A percentile compares a stretch with the other conserved stretches of the same genome.
These are phyloP conservation scores for Chaetodon trifascialis DNA, from an alignment of 2,113 vertebrate species.

Conservation along the genomic window DNA sequence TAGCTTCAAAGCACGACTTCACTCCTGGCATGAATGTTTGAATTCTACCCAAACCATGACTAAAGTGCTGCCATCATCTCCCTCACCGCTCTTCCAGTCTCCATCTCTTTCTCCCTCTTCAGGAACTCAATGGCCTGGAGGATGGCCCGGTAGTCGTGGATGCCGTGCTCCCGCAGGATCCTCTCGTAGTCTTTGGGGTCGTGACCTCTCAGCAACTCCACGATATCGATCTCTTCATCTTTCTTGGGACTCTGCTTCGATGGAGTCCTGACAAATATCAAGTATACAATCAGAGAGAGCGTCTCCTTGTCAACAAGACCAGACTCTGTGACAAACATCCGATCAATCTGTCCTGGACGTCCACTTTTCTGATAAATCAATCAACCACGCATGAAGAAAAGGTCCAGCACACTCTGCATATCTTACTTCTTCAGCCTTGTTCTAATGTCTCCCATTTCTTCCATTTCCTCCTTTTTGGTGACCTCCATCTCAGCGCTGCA, in stretches of 20 bases:
- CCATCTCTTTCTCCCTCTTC: slow-evolving; percentile 89
- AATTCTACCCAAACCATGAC: neutral
- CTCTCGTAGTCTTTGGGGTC: slow-evolving; percentile 98
- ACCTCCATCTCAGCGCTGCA: slow-evolving; percentile 90
- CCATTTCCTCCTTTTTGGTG: slow-evolving; percentile 88
- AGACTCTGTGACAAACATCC: neutral
- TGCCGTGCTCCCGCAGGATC: slow-evolving; percentile 93
- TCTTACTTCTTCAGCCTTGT: slow-evolving; percentile 94
- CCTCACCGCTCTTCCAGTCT: slow-evolving; percentile 88
- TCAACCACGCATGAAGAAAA: neutral
- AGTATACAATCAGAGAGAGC: neutral
- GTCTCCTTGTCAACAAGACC: neutral
- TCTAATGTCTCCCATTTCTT: slow-evolving; percentile 88
- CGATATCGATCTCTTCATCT: slow-evolving; percentile 89
- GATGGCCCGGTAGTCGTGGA: slow-evolving; percentile 96
- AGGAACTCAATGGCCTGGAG: slow-evolving; percentile 95
- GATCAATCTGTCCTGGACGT: neutral
- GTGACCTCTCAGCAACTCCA: slow-evolving; percentile 96
- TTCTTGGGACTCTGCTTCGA: slow-evolving; percentile 91
- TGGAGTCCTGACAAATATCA: slow-evolving; percentile 86
- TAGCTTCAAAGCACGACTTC: neutral
- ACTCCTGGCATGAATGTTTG: neutral
- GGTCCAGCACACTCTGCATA: neutral
- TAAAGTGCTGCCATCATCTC: neutral
- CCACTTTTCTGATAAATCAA: neutral